These are phyloP conservation scores for Choloepus didactylus DNA, from an alignment of 2,797 vertebrate species.

Conservation along the genomic window DNA sequence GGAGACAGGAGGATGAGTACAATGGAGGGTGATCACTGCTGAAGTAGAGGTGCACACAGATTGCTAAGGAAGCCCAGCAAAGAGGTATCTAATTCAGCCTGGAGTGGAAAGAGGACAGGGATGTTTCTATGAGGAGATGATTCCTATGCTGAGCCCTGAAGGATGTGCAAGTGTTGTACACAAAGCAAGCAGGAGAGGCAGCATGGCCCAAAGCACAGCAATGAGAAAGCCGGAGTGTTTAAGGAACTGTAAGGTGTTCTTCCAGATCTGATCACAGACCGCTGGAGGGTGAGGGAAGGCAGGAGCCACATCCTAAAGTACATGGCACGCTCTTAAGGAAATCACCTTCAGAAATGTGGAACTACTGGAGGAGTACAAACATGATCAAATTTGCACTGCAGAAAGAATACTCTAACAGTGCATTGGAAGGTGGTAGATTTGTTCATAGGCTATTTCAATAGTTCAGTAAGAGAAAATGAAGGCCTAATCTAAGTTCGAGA, in stretches of 20 bases:
- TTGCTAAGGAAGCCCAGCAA: background rate
- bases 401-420: background rate
- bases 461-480: background rate
- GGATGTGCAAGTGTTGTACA: background rate
- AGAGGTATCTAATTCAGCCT: background rate
- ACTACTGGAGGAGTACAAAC: background rate
- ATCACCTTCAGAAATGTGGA: constrained; percentile 27
- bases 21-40: background rate
- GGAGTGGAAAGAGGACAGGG: background rate
- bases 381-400: background rate
- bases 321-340: background rate
- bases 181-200: background rate
- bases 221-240: background rate
- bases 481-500: background rate
- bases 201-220: background rate
- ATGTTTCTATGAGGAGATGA: background rate
- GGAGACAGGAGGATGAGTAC: background rate
- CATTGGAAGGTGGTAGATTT: background rate
- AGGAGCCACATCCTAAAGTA: background rate
- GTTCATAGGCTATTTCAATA: background rate
- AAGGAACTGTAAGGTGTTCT: background rate
- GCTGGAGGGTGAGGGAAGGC: background rate
- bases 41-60: background rate
- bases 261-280: background rate
- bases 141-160: background rate